phyloP scores from a whole-genome alignment of 2,797 vertebrate species.

The Poecilia gillii region DNA sequence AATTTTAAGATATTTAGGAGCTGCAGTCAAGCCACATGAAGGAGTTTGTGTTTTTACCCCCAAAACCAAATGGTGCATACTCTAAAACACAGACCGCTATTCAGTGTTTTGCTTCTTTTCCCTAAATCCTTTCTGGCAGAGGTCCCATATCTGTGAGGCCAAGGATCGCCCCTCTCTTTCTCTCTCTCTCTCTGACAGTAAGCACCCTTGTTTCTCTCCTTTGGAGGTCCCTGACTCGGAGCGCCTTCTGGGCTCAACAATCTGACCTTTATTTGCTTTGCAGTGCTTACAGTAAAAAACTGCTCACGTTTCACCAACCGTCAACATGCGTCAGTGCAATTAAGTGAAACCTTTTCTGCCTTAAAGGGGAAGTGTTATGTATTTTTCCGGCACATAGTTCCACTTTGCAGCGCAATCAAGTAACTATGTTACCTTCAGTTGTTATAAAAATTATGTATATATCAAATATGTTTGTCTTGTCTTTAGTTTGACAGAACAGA shows the following conservation, averaged over 20 bases:
- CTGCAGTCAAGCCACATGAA: constrained; percentile 12
- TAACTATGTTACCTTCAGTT: too few species aligned
- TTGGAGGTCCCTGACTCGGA: constrained; percentile 63
- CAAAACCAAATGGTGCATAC: constrained; percentile 44
- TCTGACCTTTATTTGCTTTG: constrained; percentile 67
- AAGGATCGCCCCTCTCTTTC: constrained; percentile 26
- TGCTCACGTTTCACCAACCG: constrained; percentile 39
- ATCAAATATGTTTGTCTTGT: too few species aligned
- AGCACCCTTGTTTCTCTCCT: constrained; percentile 68
- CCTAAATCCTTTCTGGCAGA: constrained; percentile 59
- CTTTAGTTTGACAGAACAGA: too few species aligned
- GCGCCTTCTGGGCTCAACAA: constrained; percentile 59
- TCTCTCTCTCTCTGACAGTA: constrained; percentile 65
- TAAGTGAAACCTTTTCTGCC: constrained; percentile 32
- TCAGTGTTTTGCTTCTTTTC: constrained; percentile 51
- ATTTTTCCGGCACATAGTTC: too few species aligned
- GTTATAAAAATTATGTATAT: too few species aligned
- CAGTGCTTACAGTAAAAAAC: constrained; percentile 59
- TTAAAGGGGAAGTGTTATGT: not conserved
- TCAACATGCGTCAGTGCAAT: constrained; percentile 25
- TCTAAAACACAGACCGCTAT: constrained; percentile 51
- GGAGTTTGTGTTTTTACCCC: constrained; percentile 42
- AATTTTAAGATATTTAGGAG: not conserved
- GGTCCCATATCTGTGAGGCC: constrained; percentile 48
- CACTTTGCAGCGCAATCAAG: too few species aligned